Base-by-base conservation (phyloP, 2,888 invertebrate genomes). In the Lycophotia porphyrea region DNA sequence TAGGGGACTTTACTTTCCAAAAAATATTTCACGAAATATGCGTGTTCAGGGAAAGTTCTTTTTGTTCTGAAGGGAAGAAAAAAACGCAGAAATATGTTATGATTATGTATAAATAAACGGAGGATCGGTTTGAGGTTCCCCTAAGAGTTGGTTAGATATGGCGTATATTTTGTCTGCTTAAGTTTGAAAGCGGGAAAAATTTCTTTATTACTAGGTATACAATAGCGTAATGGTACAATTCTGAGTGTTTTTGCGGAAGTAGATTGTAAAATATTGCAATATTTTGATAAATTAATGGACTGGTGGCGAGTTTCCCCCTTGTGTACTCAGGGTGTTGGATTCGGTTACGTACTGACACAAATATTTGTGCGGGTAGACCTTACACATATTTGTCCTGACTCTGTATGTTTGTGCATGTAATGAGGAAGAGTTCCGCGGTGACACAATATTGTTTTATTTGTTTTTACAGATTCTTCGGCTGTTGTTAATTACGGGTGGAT, bases 21-120 rank as follows among this genome's bases (percentile, higher is more conserved):
- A 87, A 84, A 86, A 86, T 87, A 88, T 86, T 85, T 78, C 74
- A 84, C 66, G 81, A 88, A 90, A 90, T 89, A 90, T 87, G 84
- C 78, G 85, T 85, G 88, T 84, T 84, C 63, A 64, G 77, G 76
- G 74, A 82, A 87, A 88, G 74, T 89, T 88, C 78, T 81, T 82
- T 89, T 87, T 85, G 81, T 81, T 88, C 83, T 78, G 63, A 60
- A 77, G 65, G 39, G 27, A 39, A 78, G 31, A 47, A 76, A 80
- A 79, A 75, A 71, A 76, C 63, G 49, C 24, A 74, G 76, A 88
- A 88, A 88, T 88, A 88, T 83, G 75, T 87, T 87, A 87, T 88
- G 87, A 87, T 87, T 87, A 88, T 83, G 81, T 85, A 78, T 88
- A 88, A 85, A 85, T 87, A 87, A 84, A 58, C 63, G 78, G 11